Percentiles rank a stretch among this genome's conserved stretches.
Conservation (phyloP, 2,113 vertebrate genomes). For the Prolemur simus region DNA sequence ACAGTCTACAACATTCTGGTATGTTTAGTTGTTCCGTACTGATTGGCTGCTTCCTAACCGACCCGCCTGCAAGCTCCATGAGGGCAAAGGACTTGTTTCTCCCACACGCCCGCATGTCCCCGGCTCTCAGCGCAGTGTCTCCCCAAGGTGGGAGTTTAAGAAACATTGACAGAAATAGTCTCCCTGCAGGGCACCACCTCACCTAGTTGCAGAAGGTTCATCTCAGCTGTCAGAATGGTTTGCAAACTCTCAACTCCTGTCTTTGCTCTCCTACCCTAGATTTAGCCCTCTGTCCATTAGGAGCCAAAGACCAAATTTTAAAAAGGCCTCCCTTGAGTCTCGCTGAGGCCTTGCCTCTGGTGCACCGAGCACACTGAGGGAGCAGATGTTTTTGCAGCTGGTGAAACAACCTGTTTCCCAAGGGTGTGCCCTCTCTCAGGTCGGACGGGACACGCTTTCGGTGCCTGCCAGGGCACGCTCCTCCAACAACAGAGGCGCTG, state of each 20-base stretch:
- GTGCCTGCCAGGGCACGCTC: conserved; percentile 19
- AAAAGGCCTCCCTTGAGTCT: neutral
- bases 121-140: neutral
- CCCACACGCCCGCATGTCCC: neutral
- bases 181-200: neutral
- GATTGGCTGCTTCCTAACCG: neutral
- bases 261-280: neutral
- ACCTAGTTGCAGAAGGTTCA: neutral
- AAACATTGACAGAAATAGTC: neutral
- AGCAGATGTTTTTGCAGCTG: conserved; percentile 26
- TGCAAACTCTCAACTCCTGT: neutral
- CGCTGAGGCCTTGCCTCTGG: neutral
- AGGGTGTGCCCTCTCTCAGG: neutral
- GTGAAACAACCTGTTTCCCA: conserved; percentile 46
- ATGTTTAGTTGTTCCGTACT: neutral
- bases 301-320: neutral
- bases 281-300: neutral
- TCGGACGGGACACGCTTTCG: neutral
- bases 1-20: neutral
- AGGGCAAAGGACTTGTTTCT: neutral
- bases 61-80: neutral
- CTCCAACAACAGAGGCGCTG: neutral
- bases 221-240: neutral
- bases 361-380: neutral
- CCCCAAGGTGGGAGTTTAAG: too few species aligned